Percentiles rank a stretch among this genome's conserved stretches.
Conservation (phyloP, 2,113 vertebrate species). For the Antechinus stuartii region DNA sequence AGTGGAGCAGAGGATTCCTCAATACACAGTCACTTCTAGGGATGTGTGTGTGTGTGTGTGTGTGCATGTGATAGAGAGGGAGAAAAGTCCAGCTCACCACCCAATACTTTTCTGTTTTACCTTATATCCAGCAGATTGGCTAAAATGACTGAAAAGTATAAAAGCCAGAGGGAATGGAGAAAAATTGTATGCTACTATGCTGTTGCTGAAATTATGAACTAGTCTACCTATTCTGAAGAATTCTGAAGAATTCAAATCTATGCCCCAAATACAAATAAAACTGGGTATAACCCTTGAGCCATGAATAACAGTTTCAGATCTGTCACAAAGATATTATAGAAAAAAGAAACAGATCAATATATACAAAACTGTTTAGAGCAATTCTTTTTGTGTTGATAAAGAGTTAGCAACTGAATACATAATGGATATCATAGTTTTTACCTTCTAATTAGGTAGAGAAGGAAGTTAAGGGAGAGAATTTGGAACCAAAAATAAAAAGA, state of each 20-base stretch:
- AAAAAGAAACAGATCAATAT: background rate
- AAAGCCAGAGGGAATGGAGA: background rate
- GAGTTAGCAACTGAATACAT: background rate
- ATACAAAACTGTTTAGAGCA: background rate
- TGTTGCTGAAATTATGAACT: background rate
- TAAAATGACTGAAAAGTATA: background rate
- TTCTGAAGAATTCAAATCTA: background rate
- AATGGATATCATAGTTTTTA: background rate
- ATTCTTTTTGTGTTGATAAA: background rate
- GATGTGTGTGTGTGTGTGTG: background rate
- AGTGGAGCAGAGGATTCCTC: background rate
- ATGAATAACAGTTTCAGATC: background rate
- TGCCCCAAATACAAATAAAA: background rate
- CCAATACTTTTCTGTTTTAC: background rate
- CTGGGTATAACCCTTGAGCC: background rate
- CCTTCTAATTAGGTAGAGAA: background rate
- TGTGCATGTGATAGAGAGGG: background rate
- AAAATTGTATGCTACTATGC: background rate
- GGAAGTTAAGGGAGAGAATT: background rate
- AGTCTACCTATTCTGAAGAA: background rate
- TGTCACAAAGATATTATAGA: background rate
- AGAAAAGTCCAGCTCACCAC: background rate
- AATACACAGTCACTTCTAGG: background rate
- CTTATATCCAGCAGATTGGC: background rate
- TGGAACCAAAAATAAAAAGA: background rate